These are phyloP conservation scores for Anguilla rostrata DNA, from an alignment of 2,113 vertebrate species.

Conservation along the genomic window DNA sequence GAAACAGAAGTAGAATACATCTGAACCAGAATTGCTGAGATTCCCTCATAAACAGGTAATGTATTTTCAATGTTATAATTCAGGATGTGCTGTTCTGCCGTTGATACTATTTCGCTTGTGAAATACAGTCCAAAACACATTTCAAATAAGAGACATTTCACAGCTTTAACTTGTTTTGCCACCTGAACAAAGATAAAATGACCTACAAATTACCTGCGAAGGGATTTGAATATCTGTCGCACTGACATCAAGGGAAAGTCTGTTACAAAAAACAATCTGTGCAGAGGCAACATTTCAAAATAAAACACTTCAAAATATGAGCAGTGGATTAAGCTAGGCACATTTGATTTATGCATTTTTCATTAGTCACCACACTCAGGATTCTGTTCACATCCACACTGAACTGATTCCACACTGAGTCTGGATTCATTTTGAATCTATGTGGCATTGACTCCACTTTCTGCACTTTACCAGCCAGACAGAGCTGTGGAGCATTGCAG, in stretches of 20 bases:
- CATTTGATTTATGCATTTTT: neutral
- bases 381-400: neutral
- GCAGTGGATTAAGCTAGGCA: neutral
- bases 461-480: neutral
- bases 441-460: neutral
- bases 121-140: neutral
- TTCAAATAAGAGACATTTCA: neutral
- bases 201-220: neutral
- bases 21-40: neutral
- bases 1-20: neutral
- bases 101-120: neutral
- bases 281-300: neutral
- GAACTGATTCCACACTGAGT: conserved; percentile 5
- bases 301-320: neutral
- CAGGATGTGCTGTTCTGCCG: neutral
- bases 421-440: conserved; percentile 8
- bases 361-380: conserved; percentile 3
- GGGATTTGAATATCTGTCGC: neutral
- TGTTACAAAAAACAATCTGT: neutral
- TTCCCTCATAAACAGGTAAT: neutral
- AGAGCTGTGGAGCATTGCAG: neutral
- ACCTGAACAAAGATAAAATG: neutral
- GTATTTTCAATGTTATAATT: neutral
- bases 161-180: neutral
- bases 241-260: neutral